Evolutionary conservation across 2,113 vertebrate species (phyloP), one percentile per base, ranked within the genome.

Genomic region (Nyctibius bracteatus): DNA sequence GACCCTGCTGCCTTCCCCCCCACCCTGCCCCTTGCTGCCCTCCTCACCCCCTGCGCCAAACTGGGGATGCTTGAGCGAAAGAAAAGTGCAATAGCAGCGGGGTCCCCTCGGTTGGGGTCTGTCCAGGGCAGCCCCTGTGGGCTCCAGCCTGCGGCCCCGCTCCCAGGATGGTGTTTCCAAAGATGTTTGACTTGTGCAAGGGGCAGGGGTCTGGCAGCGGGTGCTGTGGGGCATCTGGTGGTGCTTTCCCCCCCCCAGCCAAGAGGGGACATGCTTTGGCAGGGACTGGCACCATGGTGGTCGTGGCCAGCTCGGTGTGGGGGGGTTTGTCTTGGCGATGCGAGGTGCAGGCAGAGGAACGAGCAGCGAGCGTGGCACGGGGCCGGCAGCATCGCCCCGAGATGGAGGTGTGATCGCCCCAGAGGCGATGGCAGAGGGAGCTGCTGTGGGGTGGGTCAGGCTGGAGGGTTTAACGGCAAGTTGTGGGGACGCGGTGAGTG

Each of bases 71-170:
- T 94, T 86, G 85, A 96, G 95, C 5, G 71, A 85, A 85, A 95
- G 96, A 92, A 81, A 94, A 96, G 97, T 97, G 97, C 97, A 97
- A 97, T 97, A 97, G 95, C 86, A 57, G 84, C 19, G 18, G 92
- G 89, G 30, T 14, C 51, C 51, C 57, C 23, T 12, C 9, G 44
- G 41, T 6, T 1, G 1, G 75, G 94, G 78, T 54, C 74, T 10
- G 46, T 7, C 66, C 20, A n/a, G 4, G 52, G 51, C 55, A 3
- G 51, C 65, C 68, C 35, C 59, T 3, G 3, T 1, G 3, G 33
- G 47, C 66, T 62, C 37, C 62, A 39, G 25, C 83, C 57, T 25
- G 49, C 49, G 4, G 55, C 46, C 82, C 86, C 21, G 70, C 82
- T 8, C 87, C 92, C 80, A 6, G 81, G 86, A 31, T 1, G 31